These are phyloP conservation scores for Tragelaphus scriptus DNA, from an alignment of 2,113 vertebrate genomes.

Conservation along the genomic window DNA sequence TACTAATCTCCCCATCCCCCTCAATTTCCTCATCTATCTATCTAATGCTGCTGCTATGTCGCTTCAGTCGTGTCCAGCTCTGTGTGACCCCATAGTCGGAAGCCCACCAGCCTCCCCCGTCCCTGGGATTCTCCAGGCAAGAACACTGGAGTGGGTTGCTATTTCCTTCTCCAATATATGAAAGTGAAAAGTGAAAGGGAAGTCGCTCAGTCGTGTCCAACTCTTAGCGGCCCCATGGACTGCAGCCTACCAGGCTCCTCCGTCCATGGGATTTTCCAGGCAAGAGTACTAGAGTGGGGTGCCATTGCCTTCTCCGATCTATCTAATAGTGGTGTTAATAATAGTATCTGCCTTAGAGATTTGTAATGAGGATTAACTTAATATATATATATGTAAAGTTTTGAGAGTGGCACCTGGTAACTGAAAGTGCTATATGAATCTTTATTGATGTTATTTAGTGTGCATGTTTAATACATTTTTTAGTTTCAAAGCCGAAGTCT, in stretches of 20 bases:
- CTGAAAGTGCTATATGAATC: background rate
- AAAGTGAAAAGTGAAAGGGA: too few species aligned
- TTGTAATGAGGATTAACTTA: background rate
- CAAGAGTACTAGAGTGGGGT: too few species aligned
- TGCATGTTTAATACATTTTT: background rate
- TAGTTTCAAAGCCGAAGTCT: constrained; percentile 16
- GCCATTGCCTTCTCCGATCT: background rate
- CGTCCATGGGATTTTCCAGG: too few species aligned
- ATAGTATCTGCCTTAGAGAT: background rate
- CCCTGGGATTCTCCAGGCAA: too few species aligned
- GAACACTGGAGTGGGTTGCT: too few species aligned
- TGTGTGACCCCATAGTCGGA: too few species aligned
- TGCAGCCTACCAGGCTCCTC: too few species aligned
- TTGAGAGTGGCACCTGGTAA: background rate
- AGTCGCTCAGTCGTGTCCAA: too few species aligned
- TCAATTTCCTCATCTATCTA: background rate
- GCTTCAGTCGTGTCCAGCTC: too few species aligned
- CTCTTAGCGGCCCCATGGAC: too few species aligned
- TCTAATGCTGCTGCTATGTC: background rate
- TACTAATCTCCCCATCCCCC: background rate
- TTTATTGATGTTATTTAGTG: background rate
- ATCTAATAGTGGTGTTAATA: background rate
- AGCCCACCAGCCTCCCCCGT: too few species aligned
- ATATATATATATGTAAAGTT: background rate
- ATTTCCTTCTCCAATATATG: too few species aligned